Evolutionary conservation across 2,113 vertebrate genomes (phyloP), one percentile per base, ranked within the genome.

Genomic region (Lampris megalopsis): DNA sequence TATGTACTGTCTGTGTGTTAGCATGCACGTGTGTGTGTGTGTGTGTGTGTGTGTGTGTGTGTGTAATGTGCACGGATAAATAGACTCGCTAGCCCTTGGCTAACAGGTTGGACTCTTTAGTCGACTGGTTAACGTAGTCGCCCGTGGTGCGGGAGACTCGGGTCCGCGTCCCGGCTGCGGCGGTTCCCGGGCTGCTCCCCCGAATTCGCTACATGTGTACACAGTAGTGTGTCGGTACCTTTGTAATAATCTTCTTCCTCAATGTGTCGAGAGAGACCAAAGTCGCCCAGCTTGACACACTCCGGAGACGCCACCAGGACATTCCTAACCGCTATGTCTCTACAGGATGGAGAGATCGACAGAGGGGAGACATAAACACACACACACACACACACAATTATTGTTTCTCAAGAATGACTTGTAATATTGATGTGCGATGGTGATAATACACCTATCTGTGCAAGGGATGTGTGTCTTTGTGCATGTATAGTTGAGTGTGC

Each of bases 231-330:
- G 24, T 24, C 24, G 24, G 24, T 50, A 97, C 98, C 98, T 97
- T 98, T 98, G 72, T 99, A 99, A 61, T 99, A 99, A 9, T 98
- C 97, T 8, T 98, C 96, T 0, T 98, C 96, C 9, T 98, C 98
- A 0, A 99, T 91, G 64, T 97, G 98, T 36, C 98, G 95, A 57
- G 98, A 99, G 52, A 99, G 93, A 1, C 98, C 98, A 0, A 99
- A 99, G 92, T 99, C 98, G 0, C 98, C 97, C 1, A 99, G 93
- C 54, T 97, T 98, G 68, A 99, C 96, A 0, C 96, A 97, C 0
- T 97, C 94, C 0, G 90, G 81, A 1, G 95, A 89, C 0, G 97
- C 96, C 75, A 99, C 98, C 67, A 99, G 79, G 59, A 99, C 61
- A 5, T 99, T 99, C 83, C 98, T 94, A 11, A 96, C 96, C 0